Percentiles rank a stretch among this genome's conserved stretches.
phyloP scores from a whole-genome alignment of 2,113 vertebrate species.

The Camelus bactrianus region DNA sequence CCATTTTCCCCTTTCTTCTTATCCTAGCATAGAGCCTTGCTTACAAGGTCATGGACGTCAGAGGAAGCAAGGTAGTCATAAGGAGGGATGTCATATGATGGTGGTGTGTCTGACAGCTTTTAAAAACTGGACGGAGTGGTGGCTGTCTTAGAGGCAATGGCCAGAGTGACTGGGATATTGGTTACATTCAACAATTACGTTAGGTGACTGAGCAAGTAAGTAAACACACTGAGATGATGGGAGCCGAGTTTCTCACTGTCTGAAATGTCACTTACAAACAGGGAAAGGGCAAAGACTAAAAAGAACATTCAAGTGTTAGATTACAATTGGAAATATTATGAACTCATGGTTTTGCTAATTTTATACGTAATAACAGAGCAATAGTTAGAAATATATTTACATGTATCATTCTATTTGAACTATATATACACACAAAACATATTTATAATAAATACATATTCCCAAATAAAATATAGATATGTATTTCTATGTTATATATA shows the following conservation, averaged over 20 bases:
- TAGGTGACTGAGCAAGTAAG: background rate
- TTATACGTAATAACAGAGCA: background rate
- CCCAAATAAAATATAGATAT: background rate
- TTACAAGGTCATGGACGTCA: background rate
- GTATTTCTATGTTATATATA: background rate
- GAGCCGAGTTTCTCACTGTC: background rate
- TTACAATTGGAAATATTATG: background rate
- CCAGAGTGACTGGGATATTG: background rate
- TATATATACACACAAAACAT: background rate
- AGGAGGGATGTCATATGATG: background rate
- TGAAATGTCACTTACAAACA: background rate
- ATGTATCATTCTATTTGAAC: background rate
- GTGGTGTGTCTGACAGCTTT: background rate
- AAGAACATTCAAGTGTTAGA: background rate
- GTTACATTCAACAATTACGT: background rate
- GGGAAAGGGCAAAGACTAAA: background rate
- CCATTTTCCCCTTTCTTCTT: background rate
- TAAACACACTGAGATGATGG: background rate
- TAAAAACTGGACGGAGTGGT: rapidly evolving
- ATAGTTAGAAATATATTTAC: background rate
- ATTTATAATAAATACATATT: background rate
- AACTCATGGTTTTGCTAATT: background rate
- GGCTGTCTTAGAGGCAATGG: background rate
- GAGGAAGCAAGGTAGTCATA: background rate
- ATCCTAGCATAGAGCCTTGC: background rate